Conservation (phyloP, 2,113 vertebrate species). For the Herpetotheres cachinnans region DNA sequence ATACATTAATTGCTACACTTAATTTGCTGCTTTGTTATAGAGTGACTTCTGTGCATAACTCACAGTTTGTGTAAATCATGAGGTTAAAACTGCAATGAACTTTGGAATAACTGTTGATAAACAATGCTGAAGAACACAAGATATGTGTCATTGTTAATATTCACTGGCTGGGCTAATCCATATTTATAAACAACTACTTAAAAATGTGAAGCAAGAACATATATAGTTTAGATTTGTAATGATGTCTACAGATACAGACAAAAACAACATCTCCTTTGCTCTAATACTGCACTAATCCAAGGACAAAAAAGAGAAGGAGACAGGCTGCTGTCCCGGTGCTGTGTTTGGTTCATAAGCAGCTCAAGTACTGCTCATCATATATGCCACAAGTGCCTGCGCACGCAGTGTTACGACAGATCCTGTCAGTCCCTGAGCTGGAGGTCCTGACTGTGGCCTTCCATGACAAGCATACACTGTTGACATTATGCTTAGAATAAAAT, state of each 20-base stretch:
- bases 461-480: neutral
- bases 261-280: neutral
- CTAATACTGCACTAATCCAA: neutral
- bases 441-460: neutral
- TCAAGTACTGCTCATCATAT: neutral
- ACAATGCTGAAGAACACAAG: neutral
- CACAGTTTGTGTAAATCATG: neutral
- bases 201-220: constrained; percentile 12
- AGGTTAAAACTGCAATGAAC: constrained; percentile 10
- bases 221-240: neutral
- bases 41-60: neutral
- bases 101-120: constrained; percentile 37
- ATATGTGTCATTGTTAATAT: neutral
- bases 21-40: neutral
- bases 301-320: neutral
- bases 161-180: neutral
- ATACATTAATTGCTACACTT: neutral
- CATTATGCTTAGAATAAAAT: neutral
- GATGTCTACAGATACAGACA: neutral
- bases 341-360: neutral
- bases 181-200: constrained; percentile 38
- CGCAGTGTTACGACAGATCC: neutral
- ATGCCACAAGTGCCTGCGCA: neutral
- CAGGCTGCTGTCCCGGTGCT: neutral
- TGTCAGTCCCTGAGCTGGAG: neutral